These are phyloP conservation scores for Pandemis corylana DNA, from an alignment of 2,888 invertebrate genomes.

Conservation along the genomic window DNA sequence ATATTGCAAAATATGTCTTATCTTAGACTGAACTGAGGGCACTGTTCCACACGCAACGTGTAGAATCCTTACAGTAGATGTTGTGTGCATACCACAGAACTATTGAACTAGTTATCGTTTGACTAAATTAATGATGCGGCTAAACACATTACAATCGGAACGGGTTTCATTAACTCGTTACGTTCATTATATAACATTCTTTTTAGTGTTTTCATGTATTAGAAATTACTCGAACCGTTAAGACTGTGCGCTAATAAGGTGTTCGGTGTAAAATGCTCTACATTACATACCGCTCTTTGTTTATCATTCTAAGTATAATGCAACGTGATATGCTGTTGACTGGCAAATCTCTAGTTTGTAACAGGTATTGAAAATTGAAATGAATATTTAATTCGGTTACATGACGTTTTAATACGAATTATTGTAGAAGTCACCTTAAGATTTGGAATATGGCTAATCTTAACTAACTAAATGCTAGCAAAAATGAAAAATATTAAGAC, in stretches of 20 bases:
- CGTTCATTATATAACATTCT: slow-evolving; percentile 42
- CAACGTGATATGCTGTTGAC: slow-evolving; percentile 27
- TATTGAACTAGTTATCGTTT: slow-evolving; percentile 56
- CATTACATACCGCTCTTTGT: slow-evolving; percentile 17
- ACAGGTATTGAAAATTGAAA: background rate
- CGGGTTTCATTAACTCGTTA: slow-evolving; percentile 52
- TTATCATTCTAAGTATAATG: slow-evolving; percentile 15
- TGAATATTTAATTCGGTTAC: background rate
- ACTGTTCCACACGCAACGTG: slow-evolving; percentile 29
- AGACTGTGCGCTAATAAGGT: slow-evolving; percentile 21
- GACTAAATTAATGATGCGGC: slow-evolving; percentile 48
- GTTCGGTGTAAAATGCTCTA: slow-evolving; percentile 4
- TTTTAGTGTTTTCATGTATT: slow-evolving; percentile 30
- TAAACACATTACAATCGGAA: slow-evolving; percentile 45
- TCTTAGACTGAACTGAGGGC: slow-evolving; percentile 14
- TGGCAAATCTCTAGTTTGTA: slow-evolving; percentile 5
- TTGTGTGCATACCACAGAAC: slow-evolving; percentile 52
- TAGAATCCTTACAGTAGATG: slow-evolving; percentile 42
- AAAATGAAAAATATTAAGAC: too few species aligned
- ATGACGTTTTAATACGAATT: background rate
- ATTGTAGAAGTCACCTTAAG: too few species aligned
- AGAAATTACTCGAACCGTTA: slow-evolving; percentile 33
- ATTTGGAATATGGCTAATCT: too few species aligned
- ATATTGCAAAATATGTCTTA: slow-evolving; percentile 26
- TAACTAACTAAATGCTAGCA: too few species aligned